Evolutionary conservation across 2,113 vertebrate species (phyloP).

Genomic region (Telmatochromis sp.): DNA sequence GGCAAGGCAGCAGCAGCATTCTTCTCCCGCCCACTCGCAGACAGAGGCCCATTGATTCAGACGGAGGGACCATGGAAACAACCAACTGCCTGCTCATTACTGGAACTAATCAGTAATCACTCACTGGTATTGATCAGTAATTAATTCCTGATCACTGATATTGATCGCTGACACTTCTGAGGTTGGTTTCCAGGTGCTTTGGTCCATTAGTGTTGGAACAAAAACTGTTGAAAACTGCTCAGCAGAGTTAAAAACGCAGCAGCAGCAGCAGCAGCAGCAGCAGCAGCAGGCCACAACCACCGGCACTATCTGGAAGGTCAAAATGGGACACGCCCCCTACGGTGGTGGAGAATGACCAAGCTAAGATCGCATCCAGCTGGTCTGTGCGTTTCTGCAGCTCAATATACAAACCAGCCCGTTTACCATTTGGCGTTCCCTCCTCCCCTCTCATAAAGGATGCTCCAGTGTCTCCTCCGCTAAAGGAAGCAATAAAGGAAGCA

Average conservation of each 20-base stretch:
- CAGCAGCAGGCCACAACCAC: neutral
- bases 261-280: neutral
- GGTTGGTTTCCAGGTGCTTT: neutral
- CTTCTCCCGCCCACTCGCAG: neutral
- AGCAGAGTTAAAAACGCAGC: accelerated
- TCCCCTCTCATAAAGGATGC: neutral
- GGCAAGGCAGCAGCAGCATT: neutral
- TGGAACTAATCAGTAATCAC: neutral
- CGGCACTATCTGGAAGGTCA: neutral
- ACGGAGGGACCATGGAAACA: neutral
- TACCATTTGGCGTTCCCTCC: neutral
- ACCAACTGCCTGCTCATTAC: neutral
- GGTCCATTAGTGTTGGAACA: neutral
- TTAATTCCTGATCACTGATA: neutral
- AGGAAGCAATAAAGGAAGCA: neutral
- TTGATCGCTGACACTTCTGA: neutral
- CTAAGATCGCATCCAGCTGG: neutral
- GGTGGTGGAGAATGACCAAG: neutral
- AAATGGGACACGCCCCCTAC: neutral
- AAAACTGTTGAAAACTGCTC: neutral
- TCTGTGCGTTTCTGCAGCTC: neutral
- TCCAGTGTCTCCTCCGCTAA: neutral
- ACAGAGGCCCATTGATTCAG: slow-evolving; percentile 4
- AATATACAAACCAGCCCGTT: neutral
- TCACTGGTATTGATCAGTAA: neutral